phyloP scores from a whole-genome alignment of 2,888 invertebrate species.

The Proisotoma minuta region DNA sequence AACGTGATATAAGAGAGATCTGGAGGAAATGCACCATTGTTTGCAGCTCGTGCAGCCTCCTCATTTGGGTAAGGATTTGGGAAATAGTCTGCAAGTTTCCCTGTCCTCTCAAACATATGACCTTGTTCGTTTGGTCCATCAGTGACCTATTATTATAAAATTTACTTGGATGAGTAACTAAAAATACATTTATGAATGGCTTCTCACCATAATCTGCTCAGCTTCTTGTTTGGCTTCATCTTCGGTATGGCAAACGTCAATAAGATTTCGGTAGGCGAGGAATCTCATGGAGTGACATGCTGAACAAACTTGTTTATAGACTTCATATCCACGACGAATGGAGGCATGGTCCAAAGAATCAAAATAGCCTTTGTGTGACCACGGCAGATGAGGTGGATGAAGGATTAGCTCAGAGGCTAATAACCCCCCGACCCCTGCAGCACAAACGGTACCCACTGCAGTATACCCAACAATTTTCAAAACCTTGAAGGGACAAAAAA shows the following conservation, averaged over 20 bases:
- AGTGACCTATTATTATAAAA: constrained; percentile 57
- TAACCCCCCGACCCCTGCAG: no score
- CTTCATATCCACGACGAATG: constrained; percentile 84
- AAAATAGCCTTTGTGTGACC: constrained; percentile 77
- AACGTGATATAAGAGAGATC: constrained; percentile 82
- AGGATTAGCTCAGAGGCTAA: constrained; percentile 63
- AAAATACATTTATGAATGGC: background rate
- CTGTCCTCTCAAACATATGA: constrained; percentile 84
- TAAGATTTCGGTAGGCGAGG: constrained; percentile 78
- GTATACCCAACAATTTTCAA: no score
- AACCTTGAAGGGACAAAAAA: no score
- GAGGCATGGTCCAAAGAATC: constrained; percentile 79
- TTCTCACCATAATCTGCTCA: constrained; percentile 65
- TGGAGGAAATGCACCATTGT: constrained; percentile 94
- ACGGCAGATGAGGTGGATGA: constrained; percentile 76
- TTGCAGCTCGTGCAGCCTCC: constrained; percentile 93
- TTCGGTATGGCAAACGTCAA: constrained; percentile 86
- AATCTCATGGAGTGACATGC: constrained; percentile 95
- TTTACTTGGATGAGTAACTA: constrained; percentile 39
- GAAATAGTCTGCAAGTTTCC: constrained; percentile 87
- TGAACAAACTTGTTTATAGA: constrained; percentile 98
- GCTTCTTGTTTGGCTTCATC: constrained; percentile 96
- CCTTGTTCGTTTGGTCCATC: constrained; percentile 89
- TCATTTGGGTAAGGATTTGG: constrained; percentile 94
- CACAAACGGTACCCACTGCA: no score